Base-by-base conservation (phyloP, 2,888 invertebrate species). In the Cecidostiba fungosa region DNA sequence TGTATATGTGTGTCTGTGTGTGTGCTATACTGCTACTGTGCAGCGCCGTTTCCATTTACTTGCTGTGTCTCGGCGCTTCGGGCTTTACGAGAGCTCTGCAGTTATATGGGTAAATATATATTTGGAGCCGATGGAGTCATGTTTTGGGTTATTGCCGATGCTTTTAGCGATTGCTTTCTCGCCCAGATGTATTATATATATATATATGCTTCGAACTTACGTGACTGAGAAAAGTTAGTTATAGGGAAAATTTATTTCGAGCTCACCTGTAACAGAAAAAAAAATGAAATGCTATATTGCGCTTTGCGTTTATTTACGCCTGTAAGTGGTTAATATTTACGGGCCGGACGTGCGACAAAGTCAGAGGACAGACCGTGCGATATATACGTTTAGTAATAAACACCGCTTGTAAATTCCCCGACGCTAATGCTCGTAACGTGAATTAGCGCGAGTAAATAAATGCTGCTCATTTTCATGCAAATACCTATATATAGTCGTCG, bases 11-110 rank as follows among this genome's bases (percentile, higher is more conserved):
- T n/a, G 19, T 4, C 19, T 50, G 19, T 50, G 4, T 5, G 50
- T 19, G 14, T 47, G 54, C n/a, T n/a, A n/a, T 19, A n/a, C 62
- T 50, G 66, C 66, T 66, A 66, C 66, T 66, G 66, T 66, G 29
- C 66, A 66, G 29, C 54, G 19, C 54, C 54, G 54, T 59, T 59
- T 19, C 54, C 54, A 59, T 59, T 59, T 59, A 23, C 54, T n/a
- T n/a, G n/a, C 54, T 59, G 23, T 43, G 43, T 43, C 43, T n/a
- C 54, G 54, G 54, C n/a, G 54, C 54, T 59, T 59, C 54, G 54
- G n/a, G n/a, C n/a, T 59, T 59, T 59, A 59, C n/a, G 50, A 50
- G 50, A 19, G 54, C n/a, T 4, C 54, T n/a, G n/a, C 54, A n/a
- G 19, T n/a, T n/a, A n/a, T n/a, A n/a, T n/a, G n/a, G 19, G 19